Evolutionary conservation across 2,888 invertebrate genomes (phyloP), one percentile per base, ranked within the genome.

Genomic region (Netelia inedita): DNA sequence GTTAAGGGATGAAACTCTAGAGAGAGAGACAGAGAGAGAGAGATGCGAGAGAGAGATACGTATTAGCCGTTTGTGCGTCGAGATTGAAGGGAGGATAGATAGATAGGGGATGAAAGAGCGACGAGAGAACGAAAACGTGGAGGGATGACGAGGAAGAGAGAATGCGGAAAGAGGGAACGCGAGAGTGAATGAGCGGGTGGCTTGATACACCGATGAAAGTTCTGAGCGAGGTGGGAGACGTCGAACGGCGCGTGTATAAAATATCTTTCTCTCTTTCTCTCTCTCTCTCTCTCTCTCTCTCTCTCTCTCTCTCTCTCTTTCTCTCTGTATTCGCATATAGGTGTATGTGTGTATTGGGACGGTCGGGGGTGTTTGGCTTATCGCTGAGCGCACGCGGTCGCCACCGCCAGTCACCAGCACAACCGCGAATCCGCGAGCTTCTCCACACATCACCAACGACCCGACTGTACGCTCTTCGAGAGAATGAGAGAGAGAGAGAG

Each of bases 321-420:
- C 3, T 28, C 28, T 28, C 28, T 28, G 28, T 28, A 6, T 28
- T 28, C 28, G 28, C 28, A 28, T 6, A 6, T 28, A 43, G 0
- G 43, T 35, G 16, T 16, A 28, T 8, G 23, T 46, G 8, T 28
- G 59, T 28, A 63, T n/a, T 14, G 23, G 41, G 10, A 69, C 16
- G 86, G 82, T 79, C 46, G 86, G 76, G 78, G 78, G 82, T 80
- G 88, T 82, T 74, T 82, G 87, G 92, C 93, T 93, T 93, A 93
- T 93, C 93, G 92, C 91, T 87, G 90, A 90, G 92, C 89, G 92
- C 93, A 93, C 92, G 92, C 93, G 92, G 92, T 92, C 92, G 91
- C 92, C 91, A 90, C 91, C 90, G 90, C 91, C 91, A 91, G 92
- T 92, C 90, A 91, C 92, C 91, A 88, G 78, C 87, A 87, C 59